These are phyloP conservation scores for Nomada fucata DNA, from an alignment of 2,888 invertebrate species.

Conservation along the genomic window DNA sequence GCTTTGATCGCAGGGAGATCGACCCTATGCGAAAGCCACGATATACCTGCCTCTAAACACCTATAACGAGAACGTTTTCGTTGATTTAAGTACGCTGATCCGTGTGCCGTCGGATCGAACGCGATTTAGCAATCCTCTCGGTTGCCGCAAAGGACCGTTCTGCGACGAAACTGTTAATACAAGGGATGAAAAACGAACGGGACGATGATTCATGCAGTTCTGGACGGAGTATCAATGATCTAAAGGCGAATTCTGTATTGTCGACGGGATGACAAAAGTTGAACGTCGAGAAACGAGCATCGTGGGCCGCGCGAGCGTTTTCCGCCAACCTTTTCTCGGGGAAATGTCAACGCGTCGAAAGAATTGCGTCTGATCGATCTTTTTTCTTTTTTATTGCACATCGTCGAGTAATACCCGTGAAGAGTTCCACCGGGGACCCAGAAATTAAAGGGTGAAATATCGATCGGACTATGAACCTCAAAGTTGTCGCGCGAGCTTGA, in stretches of 20 bases:
- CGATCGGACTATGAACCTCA: constrained; percentile 15
- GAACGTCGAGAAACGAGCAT: constrained; percentile 57
- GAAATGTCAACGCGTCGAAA: constrained; percentile 40
- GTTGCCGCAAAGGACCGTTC: constrained; percentile 8
- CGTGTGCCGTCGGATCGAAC: neutral
- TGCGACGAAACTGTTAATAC: neutral
- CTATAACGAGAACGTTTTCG: neutral
- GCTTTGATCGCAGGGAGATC: constrained; percentile 72
- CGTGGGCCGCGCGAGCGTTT: constrained; percentile 35
- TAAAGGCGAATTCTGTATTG: neutral
- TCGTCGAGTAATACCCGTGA: neutral
- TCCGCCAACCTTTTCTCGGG: constrained; percentile 24
- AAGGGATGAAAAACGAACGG: neutral
- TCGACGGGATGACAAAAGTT: constrained; percentile 50
- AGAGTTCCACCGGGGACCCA: neutral
- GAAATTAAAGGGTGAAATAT: neutral
- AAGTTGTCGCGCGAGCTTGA: constrained; percentile 19
- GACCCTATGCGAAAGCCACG: constrained; percentile 15
- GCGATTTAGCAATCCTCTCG: constrained; percentile 1
- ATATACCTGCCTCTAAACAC: neutral
- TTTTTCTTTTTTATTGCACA: neutral
- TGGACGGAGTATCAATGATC: too few species aligned
- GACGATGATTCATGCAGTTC: too few species aligned
- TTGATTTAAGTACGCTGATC: constrained; percentile 21
- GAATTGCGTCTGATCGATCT: neutral